Percentiles rank a stretch among this genome's conserved stretches.
These are phyloP conservation scores for Octodon degus DNA, from an alignment of 2,113 vertebrate species.

Conservation along the genomic window DNA sequence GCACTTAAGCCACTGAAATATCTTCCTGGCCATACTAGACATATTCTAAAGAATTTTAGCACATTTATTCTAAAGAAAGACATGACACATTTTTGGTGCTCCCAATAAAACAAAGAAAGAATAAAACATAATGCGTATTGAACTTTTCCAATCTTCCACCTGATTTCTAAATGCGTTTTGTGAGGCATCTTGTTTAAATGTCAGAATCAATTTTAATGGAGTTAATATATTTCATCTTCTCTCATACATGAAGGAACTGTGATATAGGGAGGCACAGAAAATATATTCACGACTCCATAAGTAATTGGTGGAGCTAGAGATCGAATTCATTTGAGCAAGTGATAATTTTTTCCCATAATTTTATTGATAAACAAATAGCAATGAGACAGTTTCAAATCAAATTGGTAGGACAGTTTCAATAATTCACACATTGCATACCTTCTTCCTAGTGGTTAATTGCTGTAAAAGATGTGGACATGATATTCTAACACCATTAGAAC, in stretches of 20 bases:
- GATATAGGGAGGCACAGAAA: background rate
- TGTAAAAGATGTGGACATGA: too few relatives aligned
- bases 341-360: too few relatives aligned
- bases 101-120: background rate
- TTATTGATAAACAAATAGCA: too few relatives aligned
- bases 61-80: conserved; percentile 29
- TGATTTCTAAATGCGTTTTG: background rate
- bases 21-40: background rate
- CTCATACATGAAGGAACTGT: background rate
- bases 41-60: conserved; percentile 37
- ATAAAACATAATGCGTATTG: background rate
- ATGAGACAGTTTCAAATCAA: too few relatives aligned
- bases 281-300: background rate
- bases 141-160: background rate
- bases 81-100: background rate
- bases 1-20: too few relatives aligned
- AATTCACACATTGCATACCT: too few relatives aligned
- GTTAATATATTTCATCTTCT: background rate
- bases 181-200: background rate
- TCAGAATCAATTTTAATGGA: background rate
- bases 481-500: too few relatives aligned
- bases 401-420: too few relatives aligned
- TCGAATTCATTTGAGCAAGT: background rate
- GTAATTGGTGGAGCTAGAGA: background rate
- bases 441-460: too few relatives aligned